Conservation (phyloP, 2,113 vertebrate species). For the Natator depressus region DNA sequence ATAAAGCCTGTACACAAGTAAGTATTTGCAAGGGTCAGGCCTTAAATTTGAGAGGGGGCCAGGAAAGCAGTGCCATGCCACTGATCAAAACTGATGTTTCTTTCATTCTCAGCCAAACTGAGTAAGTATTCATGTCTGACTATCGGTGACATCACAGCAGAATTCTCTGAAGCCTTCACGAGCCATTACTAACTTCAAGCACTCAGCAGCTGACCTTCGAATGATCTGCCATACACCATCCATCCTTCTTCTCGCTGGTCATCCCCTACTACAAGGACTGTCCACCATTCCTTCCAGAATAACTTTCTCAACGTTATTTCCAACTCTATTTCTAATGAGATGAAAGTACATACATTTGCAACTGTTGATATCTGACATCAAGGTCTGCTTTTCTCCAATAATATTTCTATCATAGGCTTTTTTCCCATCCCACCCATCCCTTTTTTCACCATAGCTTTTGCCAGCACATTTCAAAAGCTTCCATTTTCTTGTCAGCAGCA, state of each 20-base stretch:
- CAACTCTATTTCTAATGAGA: background rate
- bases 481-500: background rate
- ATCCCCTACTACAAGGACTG: background rate
- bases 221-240: background rate
- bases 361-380: background rate
- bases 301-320: background rate
- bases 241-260: background rate
- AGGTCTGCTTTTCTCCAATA: background rate
- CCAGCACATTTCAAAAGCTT: background rate
- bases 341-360: background rate
- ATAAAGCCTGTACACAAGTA: background rate
- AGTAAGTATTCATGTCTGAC: background rate
- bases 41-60: background rate
- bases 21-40: background rate
- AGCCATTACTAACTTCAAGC: background rate
- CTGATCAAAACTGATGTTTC: background rate
- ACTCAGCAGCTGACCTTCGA: background rate
- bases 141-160: background rate
- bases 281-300: background rate
- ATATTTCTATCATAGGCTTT: background rate
- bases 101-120: background rate
- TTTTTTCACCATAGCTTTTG: background rate
- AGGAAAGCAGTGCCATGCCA: background rate
- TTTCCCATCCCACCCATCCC: background rate
- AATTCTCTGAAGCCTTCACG: background rate